phyloP scores from a whole-genome alignment of 2,797 vertebrate species.

The Lateolabrax maculatus region DNA sequence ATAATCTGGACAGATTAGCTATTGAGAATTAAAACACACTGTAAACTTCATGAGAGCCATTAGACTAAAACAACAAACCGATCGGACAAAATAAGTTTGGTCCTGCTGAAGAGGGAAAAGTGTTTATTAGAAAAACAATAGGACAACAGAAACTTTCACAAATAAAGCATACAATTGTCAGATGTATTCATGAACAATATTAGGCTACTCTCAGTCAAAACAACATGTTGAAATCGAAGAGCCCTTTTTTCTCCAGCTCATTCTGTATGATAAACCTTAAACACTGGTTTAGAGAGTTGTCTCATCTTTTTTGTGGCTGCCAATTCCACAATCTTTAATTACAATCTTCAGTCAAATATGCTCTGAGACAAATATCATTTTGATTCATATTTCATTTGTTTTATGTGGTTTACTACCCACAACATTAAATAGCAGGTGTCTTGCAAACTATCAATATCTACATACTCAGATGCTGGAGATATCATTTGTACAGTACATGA shows the following conservation, averaged over 20 bases:
- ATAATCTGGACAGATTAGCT: not conserved
- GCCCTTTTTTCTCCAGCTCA: conserved; percentile 35
- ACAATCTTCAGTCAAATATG: conserved; percentile 39
- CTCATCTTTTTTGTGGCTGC: conserved; percentile 26
- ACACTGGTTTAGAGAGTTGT: not conserved
- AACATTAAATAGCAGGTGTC: not conserved
- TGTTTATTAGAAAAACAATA: conserved; percentile 54
- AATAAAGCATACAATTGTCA: conserved; percentile 20
- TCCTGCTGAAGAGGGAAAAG: conserved; percentile 17
- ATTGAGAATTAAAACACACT: not conserved
- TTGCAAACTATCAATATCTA: conserved; percentile 16
- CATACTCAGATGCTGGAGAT: conserved; percentile 31
- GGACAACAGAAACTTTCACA: conserved; percentile 17
- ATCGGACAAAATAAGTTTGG: not conserved
- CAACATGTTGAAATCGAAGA: conserved; percentile 33
- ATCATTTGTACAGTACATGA: conserved; percentile 11
- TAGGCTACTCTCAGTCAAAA: conserved; percentile 12
- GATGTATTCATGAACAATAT: conserved; percentile 40
- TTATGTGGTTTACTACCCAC: not conserved
- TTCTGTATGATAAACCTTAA: conserved; percentile 40
- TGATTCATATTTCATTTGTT: conserved; percentile 27
- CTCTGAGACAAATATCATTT: conserved; percentile 52
- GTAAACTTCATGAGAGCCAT: not conserved
- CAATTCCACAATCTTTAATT: conserved; percentile 41
- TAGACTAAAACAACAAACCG: not conserved